Conservation (phyloP, 1,140 invertebrate genomes). For the Drosophila pallidifrons region DNA sequence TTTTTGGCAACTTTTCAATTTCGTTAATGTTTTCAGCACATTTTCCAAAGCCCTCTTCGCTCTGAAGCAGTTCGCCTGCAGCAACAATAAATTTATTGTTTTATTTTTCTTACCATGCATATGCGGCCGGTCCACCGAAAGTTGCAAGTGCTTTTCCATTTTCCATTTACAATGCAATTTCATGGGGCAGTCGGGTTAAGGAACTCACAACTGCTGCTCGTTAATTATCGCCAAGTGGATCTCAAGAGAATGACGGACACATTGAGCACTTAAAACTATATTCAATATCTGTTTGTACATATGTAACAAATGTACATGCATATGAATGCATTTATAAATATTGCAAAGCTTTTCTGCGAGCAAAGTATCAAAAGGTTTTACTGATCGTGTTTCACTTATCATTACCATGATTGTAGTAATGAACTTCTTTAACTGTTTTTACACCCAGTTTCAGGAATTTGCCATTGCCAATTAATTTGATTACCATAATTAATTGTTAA, state of each 20-base stretch:
- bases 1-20: slow-evolving; percentile 79
- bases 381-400: no score
- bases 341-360: no score
- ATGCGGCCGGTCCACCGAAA: neutral
- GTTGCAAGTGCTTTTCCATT: slow-evolving; percentile 44
- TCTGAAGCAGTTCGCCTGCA: slow-evolving; percentile 1
- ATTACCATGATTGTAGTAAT: no score
- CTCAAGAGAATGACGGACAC: neutral
- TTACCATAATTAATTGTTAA: no score
- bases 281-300: slow-evolving; percentile 46
- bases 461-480: no score
- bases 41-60: slow-evolving; percentile 17
- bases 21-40: slow-evolving; percentile 66
- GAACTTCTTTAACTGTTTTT: no score
- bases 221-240: slow-evolving; percentile 49
- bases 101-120: slow-evolving; percentile 44
- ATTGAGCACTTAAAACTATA: slow-evolving; percentile 37
- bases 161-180: slow-evolving; percentile 25
- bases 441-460: no score
- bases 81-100: slow-evolving; percentile 53
- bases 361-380: no score
- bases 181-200: slow-evolving; percentile 58
- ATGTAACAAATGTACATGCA: no score
- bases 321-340: no score
- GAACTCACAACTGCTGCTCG: slow-evolving; percentile 44